phyloP scores from a whole-genome alignment of 1,140 invertebrate genomes.

The Brachionus asplanchnoidis region DNA sequence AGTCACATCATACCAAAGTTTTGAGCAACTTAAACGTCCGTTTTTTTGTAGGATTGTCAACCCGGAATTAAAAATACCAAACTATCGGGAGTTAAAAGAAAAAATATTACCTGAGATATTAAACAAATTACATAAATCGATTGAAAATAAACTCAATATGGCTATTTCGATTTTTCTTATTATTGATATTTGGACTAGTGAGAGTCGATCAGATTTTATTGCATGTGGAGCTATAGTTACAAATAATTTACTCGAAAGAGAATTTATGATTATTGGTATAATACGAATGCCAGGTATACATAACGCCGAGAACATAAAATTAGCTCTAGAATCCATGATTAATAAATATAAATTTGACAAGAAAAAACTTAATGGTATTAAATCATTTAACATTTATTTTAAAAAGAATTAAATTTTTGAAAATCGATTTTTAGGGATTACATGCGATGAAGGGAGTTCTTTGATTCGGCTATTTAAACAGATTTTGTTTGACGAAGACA shows the following conservation, averaged over 20 bases:
- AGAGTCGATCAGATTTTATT: background rate
- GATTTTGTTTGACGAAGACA: background rate
- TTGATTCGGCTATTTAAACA: background rate
- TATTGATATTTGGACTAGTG: background rate
- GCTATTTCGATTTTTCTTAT: background rate
- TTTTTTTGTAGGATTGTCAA: background rate
- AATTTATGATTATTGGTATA: background rate
- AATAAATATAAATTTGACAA: background rate
- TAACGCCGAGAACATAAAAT: background rate
- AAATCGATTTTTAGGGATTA: background rate
- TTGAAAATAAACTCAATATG: background rate
- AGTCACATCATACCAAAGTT: background rate
- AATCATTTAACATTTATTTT: background rate
- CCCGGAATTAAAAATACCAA: background rate
- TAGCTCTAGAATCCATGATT: background rate
- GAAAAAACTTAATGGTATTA: background rate
- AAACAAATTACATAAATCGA: background rate
- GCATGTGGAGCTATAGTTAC: background rate
- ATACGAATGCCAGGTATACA: background rate
- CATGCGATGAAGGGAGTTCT: background rate
- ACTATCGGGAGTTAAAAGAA: background rate
- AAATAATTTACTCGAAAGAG: background rate
- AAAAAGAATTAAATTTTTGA: background rate
- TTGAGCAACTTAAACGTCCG: background rate
- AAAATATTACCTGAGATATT: background rate